Percentiles rank a stretch among this genome's conserved stretches.
Evolutionary conservation across 2,113 vertebrate genomes (phyloP).

Genomic region (Myodes glareolus): DNA sequence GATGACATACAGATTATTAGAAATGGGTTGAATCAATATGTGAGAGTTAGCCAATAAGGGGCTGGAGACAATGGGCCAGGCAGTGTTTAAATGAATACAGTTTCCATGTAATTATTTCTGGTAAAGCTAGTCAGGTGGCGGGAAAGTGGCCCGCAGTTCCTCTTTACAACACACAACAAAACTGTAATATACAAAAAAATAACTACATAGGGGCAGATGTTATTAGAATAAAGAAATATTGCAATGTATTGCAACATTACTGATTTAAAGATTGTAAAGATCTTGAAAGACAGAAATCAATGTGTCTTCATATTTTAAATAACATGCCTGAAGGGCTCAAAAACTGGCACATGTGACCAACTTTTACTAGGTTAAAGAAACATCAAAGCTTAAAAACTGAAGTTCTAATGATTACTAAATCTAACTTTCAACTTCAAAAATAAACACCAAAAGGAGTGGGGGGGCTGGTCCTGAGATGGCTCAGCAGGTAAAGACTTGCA

Average conservation of each 20-base stretch:
- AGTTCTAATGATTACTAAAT: constrained; percentile 10
- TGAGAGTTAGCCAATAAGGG: no score
- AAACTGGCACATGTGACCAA: background rate
- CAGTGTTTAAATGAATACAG: no score
- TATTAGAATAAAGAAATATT: constrained; percentile 34
- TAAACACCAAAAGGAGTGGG: background rate
- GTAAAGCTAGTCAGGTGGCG: no score
- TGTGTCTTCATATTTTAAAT: constrained; percentile 50
- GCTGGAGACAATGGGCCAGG: no score
- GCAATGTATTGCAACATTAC: constrained; percentile 42
- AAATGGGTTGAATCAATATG: no score
- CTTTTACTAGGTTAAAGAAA: constrained; percentile 58
- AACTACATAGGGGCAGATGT: background rate
- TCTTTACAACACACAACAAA: no score
- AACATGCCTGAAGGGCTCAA: background rate
- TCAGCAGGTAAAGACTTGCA: background rate
- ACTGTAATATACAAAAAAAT: background rate
- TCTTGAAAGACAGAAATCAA: background rate
- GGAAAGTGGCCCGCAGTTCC: no score
- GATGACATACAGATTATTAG: no score
- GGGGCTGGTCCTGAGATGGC: background rate
- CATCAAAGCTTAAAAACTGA: background rate
- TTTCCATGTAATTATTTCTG: no score
- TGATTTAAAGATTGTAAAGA: constrained; percentile 15
- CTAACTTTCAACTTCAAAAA: constrained; percentile 53